phyloP scores from a whole-genome alignment of 1,140 invertebrate species.

The Aphis gossypii region DNA sequence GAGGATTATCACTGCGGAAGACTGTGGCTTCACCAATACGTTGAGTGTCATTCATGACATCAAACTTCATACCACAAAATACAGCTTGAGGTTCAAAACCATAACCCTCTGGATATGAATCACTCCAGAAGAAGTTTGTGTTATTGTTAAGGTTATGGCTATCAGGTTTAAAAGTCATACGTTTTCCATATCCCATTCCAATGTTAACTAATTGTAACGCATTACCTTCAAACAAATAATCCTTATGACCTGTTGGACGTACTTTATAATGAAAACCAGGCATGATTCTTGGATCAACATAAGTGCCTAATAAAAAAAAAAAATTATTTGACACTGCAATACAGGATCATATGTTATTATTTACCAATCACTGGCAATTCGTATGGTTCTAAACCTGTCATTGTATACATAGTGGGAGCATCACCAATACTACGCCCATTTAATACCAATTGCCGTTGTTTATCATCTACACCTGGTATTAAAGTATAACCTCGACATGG shows the following conservation, averaged over 20 bases:
- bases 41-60: slow-evolving; percentile 69
- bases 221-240: slow-evolving; percentile 72
- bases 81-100: slow-evolving; percentile 75
- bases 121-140: slow-evolving; percentile 80
- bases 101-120: slow-evolving; percentile 76
- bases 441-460: slow-evolving; percentile 70
- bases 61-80: slow-evolving; percentile 72
- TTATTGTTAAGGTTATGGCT: slow-evolving; percentile 69
- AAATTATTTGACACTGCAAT: neutral
- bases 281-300: slow-evolving; percentile 75
- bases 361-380: slow-evolving; percentile 79
- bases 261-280: slow-evolving; percentile 79
- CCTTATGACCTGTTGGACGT: slow-evolving; percentile 69
- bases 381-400: slow-evolving; percentile 73
- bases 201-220: slow-evolving; percentile 72
- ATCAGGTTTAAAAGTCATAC: slow-evolving; percentile 76
- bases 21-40: slow-evolving; percentile 71
- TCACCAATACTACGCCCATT: slow-evolving; percentile 70
- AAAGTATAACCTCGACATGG: slow-evolving; percentile 69
- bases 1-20: slow-evolving; percentile 71
- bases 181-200: slow-evolving; percentile 79
- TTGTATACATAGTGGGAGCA: slow-evolving; percentile 73
- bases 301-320: slow-evolving; percentile 69
- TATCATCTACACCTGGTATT: slow-evolving; percentile 70
- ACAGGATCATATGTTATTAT: slow-evolving; percentile 59